phyloP scores from a whole-genome alignment of 1,140 invertebrate genomes.

The Scaptomyza montana region DNA sequence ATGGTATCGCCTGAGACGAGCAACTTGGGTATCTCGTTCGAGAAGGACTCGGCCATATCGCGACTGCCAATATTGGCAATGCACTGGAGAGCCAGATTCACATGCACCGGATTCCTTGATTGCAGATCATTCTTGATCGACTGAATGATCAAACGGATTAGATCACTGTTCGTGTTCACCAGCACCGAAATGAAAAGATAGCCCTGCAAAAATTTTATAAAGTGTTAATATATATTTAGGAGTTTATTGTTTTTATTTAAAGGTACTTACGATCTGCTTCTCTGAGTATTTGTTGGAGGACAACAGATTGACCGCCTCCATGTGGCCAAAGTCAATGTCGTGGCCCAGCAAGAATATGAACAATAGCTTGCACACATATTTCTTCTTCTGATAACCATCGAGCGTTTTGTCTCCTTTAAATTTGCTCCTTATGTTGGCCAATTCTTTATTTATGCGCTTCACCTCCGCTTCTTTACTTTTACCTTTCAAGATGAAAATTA shows the following conservation, averaged over 20 bases:
- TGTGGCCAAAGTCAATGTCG: slow-evolving; percentile 99
- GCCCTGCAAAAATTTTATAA: slow-evolving; percentile 88
- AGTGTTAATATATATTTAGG: neutral
- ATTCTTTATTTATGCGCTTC: slow-evolving; percentile 99
- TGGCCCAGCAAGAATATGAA: slow-evolving; percentile 99
- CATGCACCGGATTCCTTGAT: slow-evolving; percentile 98
- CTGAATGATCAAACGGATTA: slow-evolving; percentile 99
- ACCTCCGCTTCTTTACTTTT: slow-evolving; percentile 99
- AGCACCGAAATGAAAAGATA: slow-evolving; percentile 99
- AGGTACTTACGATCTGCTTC: slow-evolving; percentile 98
- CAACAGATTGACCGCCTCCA: slow-evolving; percentile 99
- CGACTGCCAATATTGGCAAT: slow-evolving; percentile 99
- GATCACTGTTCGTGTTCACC: slow-evolving; percentile 99
- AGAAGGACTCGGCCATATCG: slow-evolving; percentile 99
- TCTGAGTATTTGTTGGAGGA: slow-evolving; percentile 99
- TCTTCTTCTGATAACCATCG: slow-evolving; percentile 99
- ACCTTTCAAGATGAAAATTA: slow-evolving; percentile 86
- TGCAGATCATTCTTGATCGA: slow-evolving; percentile 99
- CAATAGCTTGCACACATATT: slow-evolving; percentile 99
- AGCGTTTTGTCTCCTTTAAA: slow-evolving; percentile 99
- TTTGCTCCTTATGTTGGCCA: slow-evolving; percentile 99
- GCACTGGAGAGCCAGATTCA: slow-evolving; percentile 99
- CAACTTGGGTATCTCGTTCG: slow-evolving; percentile 98
- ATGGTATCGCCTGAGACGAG: slow-evolving; percentile 99
- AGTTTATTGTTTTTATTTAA: neutral